phyloP scores from a whole-genome alignment of 2,888 invertebrate species.

The Ormyrus labotus region DNA sequence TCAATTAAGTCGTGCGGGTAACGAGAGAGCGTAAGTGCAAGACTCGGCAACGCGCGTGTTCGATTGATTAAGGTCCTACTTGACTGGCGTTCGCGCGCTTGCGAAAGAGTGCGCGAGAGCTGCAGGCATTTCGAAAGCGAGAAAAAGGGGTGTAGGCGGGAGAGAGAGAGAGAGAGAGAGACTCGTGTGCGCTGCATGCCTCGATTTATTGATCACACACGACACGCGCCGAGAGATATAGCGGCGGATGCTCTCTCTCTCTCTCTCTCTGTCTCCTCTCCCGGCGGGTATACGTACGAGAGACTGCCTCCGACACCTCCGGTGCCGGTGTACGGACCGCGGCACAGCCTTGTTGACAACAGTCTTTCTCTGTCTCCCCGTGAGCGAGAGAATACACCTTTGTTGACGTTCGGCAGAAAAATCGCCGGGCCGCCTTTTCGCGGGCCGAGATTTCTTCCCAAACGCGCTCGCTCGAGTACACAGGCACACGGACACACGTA shows the following conservation, averaged over 20 bases:
- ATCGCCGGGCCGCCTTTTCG: not conserved
- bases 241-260: not conserved
- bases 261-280: no score
- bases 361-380: no score
- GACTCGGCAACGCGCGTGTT: constrained; percentile 60
- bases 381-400: no score
- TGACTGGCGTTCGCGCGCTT: not conserved
- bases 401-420: not conserved
- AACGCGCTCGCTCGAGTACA: not conserved
- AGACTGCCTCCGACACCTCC: no score
- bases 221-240: constrained; percentile 18
- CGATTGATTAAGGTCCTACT: not conserved
- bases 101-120: not conserved
- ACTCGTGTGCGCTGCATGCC: constrained; percentile 61
- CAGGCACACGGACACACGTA: constrained; percentile 46
- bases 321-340: no score
- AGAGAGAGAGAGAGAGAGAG: constrained; percentile 50
- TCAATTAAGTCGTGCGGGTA: constrained; percentile 35
- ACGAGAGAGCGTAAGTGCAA: constrained; percentile 31
- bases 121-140: not conserved
- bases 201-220: constrained; percentile 74
- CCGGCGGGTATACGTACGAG: no score
- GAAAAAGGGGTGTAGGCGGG: constrained; percentile 38
- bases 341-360: no score
- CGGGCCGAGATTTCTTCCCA: not conserved